A percentile compares a stretch with the other conserved stretches of the same genome.
Evolutionary conservation across 2,888 invertebrate genomes (phyloP).

Genomic region (Tipula unca): DNA sequence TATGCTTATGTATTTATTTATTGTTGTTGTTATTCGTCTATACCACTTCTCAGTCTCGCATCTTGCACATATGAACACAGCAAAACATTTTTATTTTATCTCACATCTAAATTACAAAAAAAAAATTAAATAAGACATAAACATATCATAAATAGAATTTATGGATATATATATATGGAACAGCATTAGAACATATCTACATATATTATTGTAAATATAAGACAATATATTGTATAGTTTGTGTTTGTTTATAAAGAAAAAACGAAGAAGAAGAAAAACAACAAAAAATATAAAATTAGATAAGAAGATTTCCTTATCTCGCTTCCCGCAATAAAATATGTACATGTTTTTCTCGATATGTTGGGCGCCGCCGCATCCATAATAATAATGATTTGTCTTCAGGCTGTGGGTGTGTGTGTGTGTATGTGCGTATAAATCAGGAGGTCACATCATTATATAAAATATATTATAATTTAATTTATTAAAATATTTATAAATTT

Average conservation of each 20-base stretch:
- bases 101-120: not conserved
- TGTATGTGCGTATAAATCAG: not conserved
- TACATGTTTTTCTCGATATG: not conserved
- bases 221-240: no score
- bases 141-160: not conserved
- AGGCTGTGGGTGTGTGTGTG: not conserved
- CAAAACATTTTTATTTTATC: not conserved
- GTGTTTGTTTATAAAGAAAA: not conserved
- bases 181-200: not conserved
- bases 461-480: not conserved
- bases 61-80: not conserved
- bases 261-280: not conserved
- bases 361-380: not conserved
- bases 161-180: not conserved
- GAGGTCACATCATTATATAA: not conserved
- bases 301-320: not conserved
- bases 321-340: not conserved
- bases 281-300: not conserved
- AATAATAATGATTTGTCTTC: not conserved
- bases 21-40: not conserved
- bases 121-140: not conserved
- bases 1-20: no score
- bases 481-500: not conserved
- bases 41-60: not conserved
- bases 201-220: not conserved